Base-by-base conservation (phyloP, 2,113 vertebrate genomes). In the Melierax canorus region DNA sequence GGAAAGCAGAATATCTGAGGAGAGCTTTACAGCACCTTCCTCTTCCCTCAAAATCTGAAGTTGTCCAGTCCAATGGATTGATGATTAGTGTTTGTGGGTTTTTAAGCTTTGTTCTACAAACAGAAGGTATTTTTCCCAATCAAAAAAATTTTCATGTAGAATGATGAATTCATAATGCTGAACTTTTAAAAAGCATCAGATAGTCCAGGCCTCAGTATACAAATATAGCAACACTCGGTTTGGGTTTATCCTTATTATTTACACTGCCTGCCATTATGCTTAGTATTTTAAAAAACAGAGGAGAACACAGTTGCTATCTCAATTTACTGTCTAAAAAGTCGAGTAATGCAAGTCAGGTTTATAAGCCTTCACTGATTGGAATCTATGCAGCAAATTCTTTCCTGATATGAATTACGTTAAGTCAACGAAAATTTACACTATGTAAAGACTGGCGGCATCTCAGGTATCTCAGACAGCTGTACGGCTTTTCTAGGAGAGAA, bases 381-480 rank as follows among this genome's bases (percentile, higher is more conserved):
- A 75, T 75, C 88, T 82, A 5, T 48, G 51, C 62, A 84, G 36
- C 43, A 60, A 11, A 41, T 19, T 41, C 15, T 86, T 32, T 67
- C 39, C 8, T 4, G 24, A 29, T 67, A 51, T 4, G n/a, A 60
- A 48, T 62, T 34, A 41, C 4, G 5, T 62, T 36, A 36, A 78
- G 26, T 50, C 76, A 51, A 9, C 9, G 8, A 38, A 68, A 81
- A 66, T 23, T 67, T 60, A 38, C 6, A 3, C 26, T 11, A 0
- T 21, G 4, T 78, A 27, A 55, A 59, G 21, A 12, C 7, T 8
- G 14, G 48, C 5, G 1, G 51, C 34, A 30, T 48, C n/a, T 76
- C 3, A 0, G 2, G 56, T 30, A 34, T 48, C n/a, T 76, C 3
- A 0, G 34, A 63, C 32, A 21, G 12, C 34, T 50, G 46, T 39